Base-by-base conservation (phyloP, 92 coral and sea anemone genomes). In the Phymanthus crucifer region DNA sequence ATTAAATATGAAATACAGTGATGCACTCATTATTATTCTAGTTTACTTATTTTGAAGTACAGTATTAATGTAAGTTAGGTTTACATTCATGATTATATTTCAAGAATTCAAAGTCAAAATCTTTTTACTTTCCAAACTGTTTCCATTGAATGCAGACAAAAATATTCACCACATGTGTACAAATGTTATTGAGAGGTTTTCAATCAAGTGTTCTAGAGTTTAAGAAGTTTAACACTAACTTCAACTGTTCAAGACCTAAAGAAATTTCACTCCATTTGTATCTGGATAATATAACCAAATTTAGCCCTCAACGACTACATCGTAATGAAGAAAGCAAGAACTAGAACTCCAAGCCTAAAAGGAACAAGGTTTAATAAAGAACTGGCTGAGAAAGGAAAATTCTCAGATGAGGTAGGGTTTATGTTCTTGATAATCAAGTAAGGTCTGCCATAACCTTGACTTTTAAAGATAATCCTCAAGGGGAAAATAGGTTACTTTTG, bases 261-360 rank as follows among this genome's bases (percentile, higher is more conserved):
- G 64, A 10, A 21, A 54, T 54, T 19, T 54, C n/a, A n/a, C n/a
- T n/a, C n/a, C n/a, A n/a, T n/a, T n/a, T n/a, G n/a, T n/a, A n/a
- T n/a, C n/a, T n/a, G n/a, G n/a, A n/a, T n/a, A n/a, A n/a, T n/a
- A n/a, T n/a, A n/a, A n/a, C n/a, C n/a, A n/a, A n/a, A n/a, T n/a
- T n/a, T n/a, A n/a, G n/a, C n/a, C n/a, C n/a, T n/a, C n/a, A n/a
- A n/a, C n/a, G n/a, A n/a, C n/a, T n/a, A n/a, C n/a, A n/a, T n/a
- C n/a, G n/a, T n/a, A n/a, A 54, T 54, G 64, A 76, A 58, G 35
- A 76, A 76, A 58, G 54, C 21, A 0, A 72, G 85, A 13, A 71
- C 58, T 24, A 72, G 79, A 66, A 81, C 65, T 29, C 79, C 85
- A 72, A 81, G 85, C 58, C 79, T 81, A 0, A 81, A 66, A 32